Evolutionary conservation across 2,113 vertebrate genomes (phyloP), one percentile per base, ranked within the genome.

Genomic region (Pteropus alecto): DNA sequence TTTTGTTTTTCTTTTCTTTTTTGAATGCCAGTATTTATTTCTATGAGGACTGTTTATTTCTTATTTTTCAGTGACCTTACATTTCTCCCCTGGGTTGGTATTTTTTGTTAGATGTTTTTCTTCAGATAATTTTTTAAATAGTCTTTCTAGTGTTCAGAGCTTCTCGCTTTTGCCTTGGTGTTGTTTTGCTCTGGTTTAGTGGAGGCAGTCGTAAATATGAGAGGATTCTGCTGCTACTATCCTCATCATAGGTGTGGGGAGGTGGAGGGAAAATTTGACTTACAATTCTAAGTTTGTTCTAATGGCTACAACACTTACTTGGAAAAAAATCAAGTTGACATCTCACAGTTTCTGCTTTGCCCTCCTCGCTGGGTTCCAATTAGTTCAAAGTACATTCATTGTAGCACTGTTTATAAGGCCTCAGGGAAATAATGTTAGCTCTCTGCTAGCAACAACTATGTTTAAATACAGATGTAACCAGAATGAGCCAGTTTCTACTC

Each of bases 381-480:
- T 93, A 94, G 89, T 74, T 96, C 86, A 94, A 94, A 96, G 65
- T 43, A 86, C 76, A 58, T 91, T 93, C 87, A 88, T 90, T 73
- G 41, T 91, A 81, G 19, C 35, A 51, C 28, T 77, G 54, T 73
- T 96, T 94, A 93, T 89, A 94, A 94, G 86, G 24, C 88, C 83
- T 70, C 41, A 86, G 86, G 60, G 81, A 94, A 77, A 88, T 68
- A 82, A 68, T 63, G 67, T 93, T 91, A 81, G 21, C 71, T 82
- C 76, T 95, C 61, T 93, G 82, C 54, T 43, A 85, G 70, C 38
- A 95, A 70, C 71, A 91, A 48, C 21, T 82, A 76, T 67, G 73
- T 88, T 93, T 96, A 96, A 95, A 87, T 93, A 95, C 79, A 90
- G 68, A 70, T 90, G 65, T 71, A 95, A 76, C 76, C 38, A 85